Conservation (phyloP, 2,113 vertebrate species). For the Pseudopodoces humilis region DNA sequence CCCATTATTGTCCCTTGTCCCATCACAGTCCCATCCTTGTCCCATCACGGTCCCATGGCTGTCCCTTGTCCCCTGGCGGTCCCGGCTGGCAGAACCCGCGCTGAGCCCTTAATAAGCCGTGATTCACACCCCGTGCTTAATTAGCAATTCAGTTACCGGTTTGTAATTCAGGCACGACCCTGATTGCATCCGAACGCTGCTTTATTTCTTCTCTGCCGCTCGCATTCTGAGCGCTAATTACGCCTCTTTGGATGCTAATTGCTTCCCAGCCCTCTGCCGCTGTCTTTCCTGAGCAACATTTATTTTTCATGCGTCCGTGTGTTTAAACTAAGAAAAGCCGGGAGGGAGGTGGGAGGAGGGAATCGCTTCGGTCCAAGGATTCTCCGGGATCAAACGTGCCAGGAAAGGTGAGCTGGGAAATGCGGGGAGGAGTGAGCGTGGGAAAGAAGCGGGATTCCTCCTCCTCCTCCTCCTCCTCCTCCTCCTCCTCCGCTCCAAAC, state of each 20-base stretch:
- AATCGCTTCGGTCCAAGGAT: neutral
- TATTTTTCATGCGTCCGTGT: constrained; percentile 58
- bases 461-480: neutral
- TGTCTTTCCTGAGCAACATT: constrained; percentile 40
- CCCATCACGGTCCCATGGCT: accelerated
- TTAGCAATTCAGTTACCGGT: constrained; percentile 54
- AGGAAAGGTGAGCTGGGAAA: neutral
- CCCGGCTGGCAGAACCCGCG: neutral
- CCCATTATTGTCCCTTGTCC: neutral
- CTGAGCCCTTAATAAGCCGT: constrained; percentile 1
- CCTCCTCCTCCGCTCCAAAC: neutral
- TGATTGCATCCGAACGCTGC: constrained; percentile 60
- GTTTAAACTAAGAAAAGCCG: constrained; percentile 27
- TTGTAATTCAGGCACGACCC: constrained; percentile 68
- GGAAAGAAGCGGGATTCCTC: neutral
- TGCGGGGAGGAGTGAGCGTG: neutral
- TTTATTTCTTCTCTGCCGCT: constrained; percentile 55
- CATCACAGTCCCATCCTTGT: accelerated
- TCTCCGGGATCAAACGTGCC: neutral
- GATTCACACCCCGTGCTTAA: constrained; percentile 48
- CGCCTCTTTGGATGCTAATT: constrained; percentile 70
- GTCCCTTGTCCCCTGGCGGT: accelerated
- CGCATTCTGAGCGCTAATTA: constrained; percentile 71
- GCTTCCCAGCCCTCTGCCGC: constrained; percentile 63
- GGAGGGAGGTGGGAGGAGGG: neutral